Percentiles rank a stretch among this genome's conserved stretches.
These are phyloP conservation scores for Toxotes chatareus DNA, from an alignment of 2,113 vertebrate genomes.

Conservation along the genomic window DNA sequence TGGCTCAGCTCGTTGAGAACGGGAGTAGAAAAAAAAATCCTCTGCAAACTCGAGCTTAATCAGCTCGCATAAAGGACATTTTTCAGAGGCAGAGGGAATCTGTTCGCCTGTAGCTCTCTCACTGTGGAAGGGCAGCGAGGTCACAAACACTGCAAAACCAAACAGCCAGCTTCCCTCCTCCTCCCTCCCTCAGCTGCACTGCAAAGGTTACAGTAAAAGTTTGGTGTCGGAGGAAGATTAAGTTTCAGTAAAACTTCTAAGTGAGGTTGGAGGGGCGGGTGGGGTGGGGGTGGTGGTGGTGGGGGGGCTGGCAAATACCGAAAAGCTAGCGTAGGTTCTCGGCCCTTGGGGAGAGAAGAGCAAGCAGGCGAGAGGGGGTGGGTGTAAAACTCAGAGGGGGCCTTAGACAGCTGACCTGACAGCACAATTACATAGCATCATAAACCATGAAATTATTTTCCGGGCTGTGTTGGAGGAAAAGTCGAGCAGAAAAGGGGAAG, in stretches of 20 bases:
- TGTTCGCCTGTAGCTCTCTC: not conserved
- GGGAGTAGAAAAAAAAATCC: not conserved
- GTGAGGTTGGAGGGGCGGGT: not conserved
- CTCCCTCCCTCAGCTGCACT: not conserved
- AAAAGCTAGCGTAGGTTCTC: constrained; percentile 16
- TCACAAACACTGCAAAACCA: constrained; percentile 26
- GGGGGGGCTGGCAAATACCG: not conserved
- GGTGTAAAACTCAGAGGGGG: constrained; percentile 24
- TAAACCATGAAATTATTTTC: constrained; percentile 65
- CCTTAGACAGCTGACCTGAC: constrained; percentile 63
- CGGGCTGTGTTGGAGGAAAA: constrained; percentile 24
- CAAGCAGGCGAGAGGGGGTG: constrained; percentile 28
- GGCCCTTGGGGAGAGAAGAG: constrained; percentile 10
- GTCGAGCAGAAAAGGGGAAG: constrained; percentile 32
- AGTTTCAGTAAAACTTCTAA: constrained; percentile 40
- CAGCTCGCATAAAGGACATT: constrained; percentile 19
- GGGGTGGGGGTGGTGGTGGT: no score
- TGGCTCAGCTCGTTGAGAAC: not conserved
- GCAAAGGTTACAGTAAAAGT: constrained; percentile 44
- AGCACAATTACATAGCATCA: constrained; percentile 58
- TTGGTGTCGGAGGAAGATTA: constrained; percentile 38
- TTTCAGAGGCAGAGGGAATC: constrained; percentile 23
- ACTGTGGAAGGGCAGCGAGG: constrained; percentile 25
- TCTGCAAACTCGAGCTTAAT: constrained; percentile 2
- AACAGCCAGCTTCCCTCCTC: constrained; percentile 19